Base-by-base conservation (phyloP, 2,888 invertebrate species). In the Tuberolachnus salignus region DNA sequence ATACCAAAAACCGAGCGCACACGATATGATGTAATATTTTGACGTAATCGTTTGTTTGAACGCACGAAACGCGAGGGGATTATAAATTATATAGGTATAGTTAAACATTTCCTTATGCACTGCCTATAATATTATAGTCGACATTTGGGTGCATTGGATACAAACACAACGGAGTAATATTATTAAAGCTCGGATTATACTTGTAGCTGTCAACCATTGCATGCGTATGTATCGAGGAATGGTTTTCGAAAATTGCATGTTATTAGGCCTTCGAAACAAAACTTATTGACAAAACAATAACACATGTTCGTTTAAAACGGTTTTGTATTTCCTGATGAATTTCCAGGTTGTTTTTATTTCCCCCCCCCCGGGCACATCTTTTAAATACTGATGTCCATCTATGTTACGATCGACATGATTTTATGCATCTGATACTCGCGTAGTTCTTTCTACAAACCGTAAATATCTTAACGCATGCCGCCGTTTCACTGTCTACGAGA, bases 271-370 rank as follows among this genome's bases (percentile, higher is more conserved):
- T 67, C 49, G 75, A 67, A 34, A 78, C 75, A 78, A 78, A 66
- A 78, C 67, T 55, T 78, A 78, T 78, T 67, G 75, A 78, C 57
- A 78, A 78, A 78, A 78, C 75, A 78, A 59, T n/a, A n/a, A n/a
- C n/a, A n/a, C 55, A 21, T 67, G 19, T 46, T 67, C 57, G 59
- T 78, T 78, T 78, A 67, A 66, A 78, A 78, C 57, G 67, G 59
- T 78, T 75, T 66, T 46, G 46, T 71, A 71, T 46, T 26, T 61
- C 26, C 26, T 59, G 72, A 72, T 61, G 59, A 34, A 61, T 61
- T 59, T 26, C 14, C 69, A 9, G 9, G 16, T 42, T 34, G 3
- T 34, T 34, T 34, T n/a, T n/a, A n/a, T n/a, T n/a, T n/a, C n/a
- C n/a, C n/a, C n/a, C n/a, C n/a, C n/a, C n/a, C 23, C 13, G 13